Percentiles rank a stretch among this genome's conserved stretches.
These are phyloP conservation scores for Beroe forskalii DNA, from an alignment of 37 sponge, comb jelly and placozoan genomes.

Conservation along the genomic window DNA sequence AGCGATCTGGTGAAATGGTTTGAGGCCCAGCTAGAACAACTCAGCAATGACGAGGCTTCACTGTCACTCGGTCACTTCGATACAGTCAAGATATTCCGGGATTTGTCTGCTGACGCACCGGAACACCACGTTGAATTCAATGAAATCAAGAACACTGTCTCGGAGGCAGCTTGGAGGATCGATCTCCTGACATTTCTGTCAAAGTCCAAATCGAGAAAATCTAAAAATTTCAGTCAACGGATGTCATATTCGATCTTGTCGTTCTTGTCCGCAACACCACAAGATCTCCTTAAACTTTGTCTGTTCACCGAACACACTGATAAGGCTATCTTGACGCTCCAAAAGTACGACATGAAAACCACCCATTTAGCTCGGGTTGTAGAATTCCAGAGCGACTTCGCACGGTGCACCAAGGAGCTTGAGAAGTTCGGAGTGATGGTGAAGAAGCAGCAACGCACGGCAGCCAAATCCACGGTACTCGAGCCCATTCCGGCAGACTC, in stretches of 20 bases:
- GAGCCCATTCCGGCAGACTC: background rate
- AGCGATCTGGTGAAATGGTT: conserved; percentile 36
- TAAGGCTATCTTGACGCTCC: background rate
- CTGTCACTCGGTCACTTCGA: conserved; percentile 43
- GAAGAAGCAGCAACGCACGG: background rate
- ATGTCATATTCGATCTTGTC: background rate
- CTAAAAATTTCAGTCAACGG: background rate
- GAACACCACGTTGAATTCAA: background rate
- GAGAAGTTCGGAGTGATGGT: conserved; percentile 33
- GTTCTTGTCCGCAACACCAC: conserved; percentile 20
- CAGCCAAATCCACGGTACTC: background rate
- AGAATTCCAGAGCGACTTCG: conserved; percentile 48
- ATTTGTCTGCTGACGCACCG: background rate
- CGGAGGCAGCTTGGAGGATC: conserved; percentile 22
- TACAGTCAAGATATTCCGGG: conserved; percentile 49
- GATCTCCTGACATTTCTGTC: background rate
- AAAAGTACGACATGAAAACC: conserved; percentile 30
- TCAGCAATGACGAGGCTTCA: background rate
- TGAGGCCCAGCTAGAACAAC: background rate
- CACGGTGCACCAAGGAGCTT: conserved; percentile 22
- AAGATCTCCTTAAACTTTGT: conserved; percentile 28
- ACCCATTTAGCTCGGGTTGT: conserved; percentile 42
- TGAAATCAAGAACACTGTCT: background rate
- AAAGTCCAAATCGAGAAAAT: background rate
- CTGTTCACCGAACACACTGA: conserved; percentile 21